Conservation (phyloP, 2,888 invertebrate species). For the Drosophila diplacantha region DNA sequence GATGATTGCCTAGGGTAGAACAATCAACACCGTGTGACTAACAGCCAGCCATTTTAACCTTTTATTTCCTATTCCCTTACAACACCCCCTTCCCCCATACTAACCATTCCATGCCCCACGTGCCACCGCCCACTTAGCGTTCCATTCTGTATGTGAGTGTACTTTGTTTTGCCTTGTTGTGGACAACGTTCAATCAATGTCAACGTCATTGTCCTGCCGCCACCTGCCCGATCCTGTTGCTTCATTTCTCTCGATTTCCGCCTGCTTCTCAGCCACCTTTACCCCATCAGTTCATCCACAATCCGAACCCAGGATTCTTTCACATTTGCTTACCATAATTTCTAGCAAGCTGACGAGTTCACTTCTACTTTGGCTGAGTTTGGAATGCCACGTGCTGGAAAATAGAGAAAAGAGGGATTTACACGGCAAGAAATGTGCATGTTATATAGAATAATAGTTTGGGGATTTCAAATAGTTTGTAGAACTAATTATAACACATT, state of each 20-base stretch:
- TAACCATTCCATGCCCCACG: constrained; percentile 20
- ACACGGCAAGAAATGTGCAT: neutral
- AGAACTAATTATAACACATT: neutral
- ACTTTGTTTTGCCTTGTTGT: constrained; percentile 51
- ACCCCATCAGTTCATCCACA: neutral
- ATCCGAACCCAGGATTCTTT: constrained; percentile 18
- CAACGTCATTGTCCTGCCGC: constrained; percentile 58
- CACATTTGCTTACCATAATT: constrained; percentile 65
- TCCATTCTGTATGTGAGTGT: neutral
- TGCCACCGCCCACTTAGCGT: neutral
- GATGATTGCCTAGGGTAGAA: constrained; percentile 46
- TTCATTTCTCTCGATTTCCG: constrained; percentile 28
- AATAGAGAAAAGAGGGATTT: neutral
- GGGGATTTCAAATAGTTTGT: no score
- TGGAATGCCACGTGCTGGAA: neutral
- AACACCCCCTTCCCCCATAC: constrained; percentile 7
- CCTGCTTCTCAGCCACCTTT: constrained; percentile 8
- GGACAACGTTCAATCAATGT: constrained; percentile 72
- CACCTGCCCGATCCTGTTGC: constrained; percentile 33
- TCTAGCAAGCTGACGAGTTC: constrained; percentile 24
- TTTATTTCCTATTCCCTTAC: constrained; percentile 26
- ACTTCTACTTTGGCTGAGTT: constrained; percentile 15
- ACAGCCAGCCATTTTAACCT: constrained; percentile 42
- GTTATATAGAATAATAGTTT: no score
- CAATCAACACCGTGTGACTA: constrained; percentile 58